Evolutionary conservation across 2,888 invertebrate genomes (phyloP), one percentile per base, ranked within the genome.

Genomic region (Melanotus villosus): DNA sequence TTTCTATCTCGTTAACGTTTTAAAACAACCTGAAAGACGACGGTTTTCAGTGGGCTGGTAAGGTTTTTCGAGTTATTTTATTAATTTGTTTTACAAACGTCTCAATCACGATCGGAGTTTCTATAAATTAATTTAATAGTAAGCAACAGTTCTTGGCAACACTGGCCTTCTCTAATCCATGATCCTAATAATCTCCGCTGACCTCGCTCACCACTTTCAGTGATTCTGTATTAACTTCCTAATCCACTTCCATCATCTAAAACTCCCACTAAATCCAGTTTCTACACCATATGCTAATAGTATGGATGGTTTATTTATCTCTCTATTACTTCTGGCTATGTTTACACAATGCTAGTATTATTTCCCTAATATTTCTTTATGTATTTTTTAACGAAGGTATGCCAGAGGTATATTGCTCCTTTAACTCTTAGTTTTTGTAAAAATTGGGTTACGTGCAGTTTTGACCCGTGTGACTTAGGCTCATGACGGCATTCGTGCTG

Each of bases 91-190:
- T 23, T 14, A 16, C 2, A 16, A 23, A 50, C n/a, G 4, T 30
- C 12, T 12, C 2, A 26, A 26, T 50, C 50, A 50, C 26, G 50
- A 50, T 1, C n/a, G 26, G 14, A 2, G 7, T 50, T 50, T 50
- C 50, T 50, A 23, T 9, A 50, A 50, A 50, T 50, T 50, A 26
- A 47, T 47, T 5, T 41, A 47, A 50, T 50, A 50, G 14, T 50
- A 47, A 47, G 21, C n/a, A 47, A 21, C 41, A 3, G n/a, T 16
- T 21, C 10, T 50, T 26, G 19, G 14, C 50, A 50, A 50, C 26
- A 50, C 9, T 50, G 50, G 50, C 50, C 50, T 50, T 50, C 26
- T 50, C 50, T 50, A 12, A 50, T 50, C 14, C 50, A 50, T 50
- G 50, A 50, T 50, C 50, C 23, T 30, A 50, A 50, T 50, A 50